Evolutionary conservation across 2,888 invertebrate genomes (phyloP).

Genomic region (Amphipoea lucens): DNA sequence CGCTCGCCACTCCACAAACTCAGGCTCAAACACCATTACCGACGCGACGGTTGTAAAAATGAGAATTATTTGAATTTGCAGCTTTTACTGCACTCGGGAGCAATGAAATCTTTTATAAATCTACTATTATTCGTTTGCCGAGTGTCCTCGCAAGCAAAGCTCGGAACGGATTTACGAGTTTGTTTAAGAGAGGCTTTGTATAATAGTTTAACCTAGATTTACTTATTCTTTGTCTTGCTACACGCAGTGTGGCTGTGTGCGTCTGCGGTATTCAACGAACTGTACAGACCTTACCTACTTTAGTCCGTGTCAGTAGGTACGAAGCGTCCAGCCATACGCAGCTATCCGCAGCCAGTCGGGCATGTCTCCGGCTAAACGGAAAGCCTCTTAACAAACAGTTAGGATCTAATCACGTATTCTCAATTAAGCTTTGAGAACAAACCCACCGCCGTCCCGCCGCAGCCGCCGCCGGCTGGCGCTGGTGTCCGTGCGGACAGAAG

Average conservation of each 20-base stretch:
- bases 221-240: background rate
- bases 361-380: conserved; percentile 20
- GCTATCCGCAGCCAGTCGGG: background rate
- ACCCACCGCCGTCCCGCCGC: conserved; percentile 15
- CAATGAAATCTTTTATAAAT: conserved; percentile 32
- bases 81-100: conserved; percentile 16
- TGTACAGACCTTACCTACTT: background rate
- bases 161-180: conserved; percentile 20
- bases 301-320: background rate
- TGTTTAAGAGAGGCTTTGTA: conserved; percentile 27
- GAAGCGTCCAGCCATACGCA: background rate
- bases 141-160: conserved; percentile 10
- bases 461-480: background rate
- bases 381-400: conserved; percentile 48
- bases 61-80: conserved; percentile 35
- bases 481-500: background rate
- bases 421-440: conserved; percentile 56
- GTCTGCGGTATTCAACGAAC: background rate
- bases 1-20: conserved; percentile 16
- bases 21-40: conserved; percentile 31
- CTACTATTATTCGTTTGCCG: conserved; percentile 12
- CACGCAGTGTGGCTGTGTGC: background rate
- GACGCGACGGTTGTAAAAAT: conserved; percentile 15
- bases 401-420: conserved; percentile 45
- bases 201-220: conserved; percentile 34